Base-by-base conservation (phyloP, 1,140 invertebrate species). In the Halictus rubicundus region DNA sequence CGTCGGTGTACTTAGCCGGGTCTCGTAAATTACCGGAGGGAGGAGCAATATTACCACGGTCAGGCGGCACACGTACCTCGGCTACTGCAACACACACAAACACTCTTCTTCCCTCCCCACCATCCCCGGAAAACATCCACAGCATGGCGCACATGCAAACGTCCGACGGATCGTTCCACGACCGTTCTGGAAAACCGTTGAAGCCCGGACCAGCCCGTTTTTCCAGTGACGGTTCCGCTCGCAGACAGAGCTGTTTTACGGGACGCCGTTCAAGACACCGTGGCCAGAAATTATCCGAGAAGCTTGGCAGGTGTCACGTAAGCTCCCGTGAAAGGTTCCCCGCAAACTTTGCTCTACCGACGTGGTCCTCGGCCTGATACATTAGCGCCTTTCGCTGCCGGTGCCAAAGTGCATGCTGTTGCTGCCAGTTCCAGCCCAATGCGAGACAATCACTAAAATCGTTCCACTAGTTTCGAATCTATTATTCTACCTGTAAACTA, bases 1-100 rank as follows among this genome's bases (percentile, higher is more conserved):
- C 39, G 70, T 78, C 57, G 46, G 66, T 68, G 74, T 80, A 83
- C 61, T 81, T 81, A 85, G 70, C 49, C 25, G 60, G 46, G 59
- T 73, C 78, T 74, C 83, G 70, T 84, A 85, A 85, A 85, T 85
- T 84, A 86, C 71, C 64, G 23, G 54, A 73, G 49, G 72, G 61
- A 46, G 75, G 70, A 73, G 69, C 78, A 42, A 85, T 85, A 84
- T 84, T 85, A 78, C 65, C 60, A 59, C 39, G 70, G 65, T 68
- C 73, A 66, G 54, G 75, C 72, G 54, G 75, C 72, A 68, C 63
- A 85, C 68, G 37, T 37, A 64, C 37, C 37, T 42, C 52, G 19
- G 12, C 32, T n/a, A 57, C 54, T 6, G 10, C 10, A 4, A 39
- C 37, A 39, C 3, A 39, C 37, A 42, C 42, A 12, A 3, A 42